These are phyloP conservation scores for Tyrophagus putrescentiae DNA, from an alignment of 1,140 invertebrate genomes.

Conservation along the genomic window DNA sequence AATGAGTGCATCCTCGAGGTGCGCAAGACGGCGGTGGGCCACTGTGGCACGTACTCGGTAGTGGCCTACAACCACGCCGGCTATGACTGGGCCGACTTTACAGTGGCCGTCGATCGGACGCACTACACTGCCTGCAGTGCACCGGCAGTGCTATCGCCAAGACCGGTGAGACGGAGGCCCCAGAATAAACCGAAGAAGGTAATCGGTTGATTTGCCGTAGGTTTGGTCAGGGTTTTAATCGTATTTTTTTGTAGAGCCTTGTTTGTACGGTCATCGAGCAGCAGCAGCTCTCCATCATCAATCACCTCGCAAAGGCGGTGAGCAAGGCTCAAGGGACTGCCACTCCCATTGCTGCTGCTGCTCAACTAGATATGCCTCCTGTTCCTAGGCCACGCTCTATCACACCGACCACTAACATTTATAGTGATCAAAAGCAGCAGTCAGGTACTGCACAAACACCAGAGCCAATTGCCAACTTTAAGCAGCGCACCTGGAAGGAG, in stretches of 20 bases:
- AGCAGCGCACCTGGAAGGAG: slow-evolving; percentile 14
- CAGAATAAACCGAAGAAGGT: slow-evolving; percentile 11
- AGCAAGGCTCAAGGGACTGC: too few species aligned
- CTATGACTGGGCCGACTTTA: slow-evolving; percentile 27
- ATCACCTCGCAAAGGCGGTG: not conserved
- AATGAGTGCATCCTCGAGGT: slow-evolving; percentile 24
- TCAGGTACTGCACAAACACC: not conserved
- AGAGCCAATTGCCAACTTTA: not conserved
- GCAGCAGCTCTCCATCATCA: slow-evolving; percentile 3
- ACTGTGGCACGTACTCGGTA: slow-evolving; percentile 27
- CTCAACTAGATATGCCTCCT: too few species aligned
- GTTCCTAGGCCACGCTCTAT: not conserved
- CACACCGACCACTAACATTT: not conserved
- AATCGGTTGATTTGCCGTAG: not conserved
- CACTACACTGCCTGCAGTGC: not conserved
- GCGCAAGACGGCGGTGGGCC: slow-evolving; percentile 18
- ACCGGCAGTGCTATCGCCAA: not conserved
- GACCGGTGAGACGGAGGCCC: not conserved
- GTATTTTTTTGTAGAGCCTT: slow-evolving; percentile 4
- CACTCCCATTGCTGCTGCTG: too few species aligned
- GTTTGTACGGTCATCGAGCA: slow-evolving; percentile 2
- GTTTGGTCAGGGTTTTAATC: not conserved
- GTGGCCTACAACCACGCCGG: slow-evolving; percentile 26
- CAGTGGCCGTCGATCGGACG: slow-evolving; percentile 10
- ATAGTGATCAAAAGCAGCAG: too few species aligned